Percentiles rank a stretch among this genome's conserved stretches.
These are phyloP conservation scores for Hydropsyche betteni DNA, from an alignment of 2,888 invertebrate species.

Conservation along the genomic window DNA sequence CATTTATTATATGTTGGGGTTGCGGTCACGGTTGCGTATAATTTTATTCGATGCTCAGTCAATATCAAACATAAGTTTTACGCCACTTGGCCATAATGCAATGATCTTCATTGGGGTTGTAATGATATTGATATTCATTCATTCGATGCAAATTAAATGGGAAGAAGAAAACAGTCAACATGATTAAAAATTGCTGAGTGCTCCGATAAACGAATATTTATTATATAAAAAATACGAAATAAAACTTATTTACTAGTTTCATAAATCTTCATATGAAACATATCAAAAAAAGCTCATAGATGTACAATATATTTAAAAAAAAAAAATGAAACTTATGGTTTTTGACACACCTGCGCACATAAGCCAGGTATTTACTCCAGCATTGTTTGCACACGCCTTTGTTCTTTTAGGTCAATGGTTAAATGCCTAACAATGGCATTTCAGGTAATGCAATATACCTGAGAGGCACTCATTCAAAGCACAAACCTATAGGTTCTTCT, in stretches of 20 bases:
- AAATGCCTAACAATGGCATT: conserved; percentile 13
- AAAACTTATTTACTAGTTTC: too few relatives aligned
- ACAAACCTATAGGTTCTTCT: background rate
- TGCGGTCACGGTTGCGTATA: conserved; percentile 35
- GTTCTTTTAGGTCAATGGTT: conserved; percentile 27
- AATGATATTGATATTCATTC: too few relatives aligned
- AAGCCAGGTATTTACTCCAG: background rate
- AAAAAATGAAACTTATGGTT: too few relatives aligned
- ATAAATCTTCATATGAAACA: too few relatives aligned
- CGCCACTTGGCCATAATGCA: conserved; percentile 8
- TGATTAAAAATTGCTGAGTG: too few relatives aligned
- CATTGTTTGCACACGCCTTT: conserved; percentile 1
- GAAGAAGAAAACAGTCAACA: too few relatives aligned
- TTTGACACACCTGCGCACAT: conserved; percentile 15
- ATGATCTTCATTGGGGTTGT: too few relatives aligned
- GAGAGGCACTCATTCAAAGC: conserved; percentile 12
- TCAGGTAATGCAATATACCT: conserved; percentile 7
- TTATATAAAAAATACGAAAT: too few relatives aligned
- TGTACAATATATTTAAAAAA: too few relatives aligned
- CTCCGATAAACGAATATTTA: too few relatives aligned
- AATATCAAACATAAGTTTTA: conserved; percentile 39
- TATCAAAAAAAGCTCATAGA: too few relatives aligned
- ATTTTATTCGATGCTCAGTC: conserved; percentile 42
- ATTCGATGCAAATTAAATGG: too few relatives aligned
- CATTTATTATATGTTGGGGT: conserved; percentile 23